Evolutionary conservation across 2,113 vertebrate genomes (phyloP).

Genomic region (Clarias batrachus): DNA sequence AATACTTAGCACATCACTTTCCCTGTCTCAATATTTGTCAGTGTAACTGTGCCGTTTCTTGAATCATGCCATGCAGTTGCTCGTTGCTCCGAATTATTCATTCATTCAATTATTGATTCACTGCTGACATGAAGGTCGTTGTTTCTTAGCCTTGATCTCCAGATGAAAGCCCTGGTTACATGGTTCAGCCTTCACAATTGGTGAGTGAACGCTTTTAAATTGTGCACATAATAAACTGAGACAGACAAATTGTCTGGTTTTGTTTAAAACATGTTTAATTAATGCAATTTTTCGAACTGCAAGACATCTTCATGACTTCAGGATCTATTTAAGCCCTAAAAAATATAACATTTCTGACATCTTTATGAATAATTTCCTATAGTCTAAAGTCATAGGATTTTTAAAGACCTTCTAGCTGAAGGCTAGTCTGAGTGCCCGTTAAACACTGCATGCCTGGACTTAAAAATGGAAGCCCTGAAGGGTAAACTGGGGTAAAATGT

Average conservation of each 20-base stretch:
- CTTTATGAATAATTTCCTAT: too few species aligned
- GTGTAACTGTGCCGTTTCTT: neutral
- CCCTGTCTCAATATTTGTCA: neutral
- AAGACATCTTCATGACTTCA: too few species aligned
- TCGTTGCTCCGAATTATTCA: neutral
- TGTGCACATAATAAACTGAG: neutral
- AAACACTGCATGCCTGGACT: too few species aligned
- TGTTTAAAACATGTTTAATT: neutral
- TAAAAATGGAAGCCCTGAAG: neutral
- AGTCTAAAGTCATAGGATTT: too few species aligned
- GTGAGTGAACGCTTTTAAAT: neutral
- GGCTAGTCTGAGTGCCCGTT: too few species aligned
- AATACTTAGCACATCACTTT: neutral
- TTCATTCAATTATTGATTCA: slow-evolving; percentile 6
- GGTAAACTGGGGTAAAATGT: neutral
- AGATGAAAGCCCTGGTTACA: neutral
- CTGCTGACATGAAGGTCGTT: neutral
- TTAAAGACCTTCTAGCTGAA: too few species aligned
- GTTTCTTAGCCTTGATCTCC: neutral
- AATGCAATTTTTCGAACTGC: neutral
- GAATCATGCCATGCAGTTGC: neutral
- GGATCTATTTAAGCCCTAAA: too few species aligned
- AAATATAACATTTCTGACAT: too few species aligned
- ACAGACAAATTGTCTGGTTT: neutral
- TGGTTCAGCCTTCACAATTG: neutral